Conservation (phyloP, 2,888 invertebrate genomes). For the Marronus borbonicus region DNA sequence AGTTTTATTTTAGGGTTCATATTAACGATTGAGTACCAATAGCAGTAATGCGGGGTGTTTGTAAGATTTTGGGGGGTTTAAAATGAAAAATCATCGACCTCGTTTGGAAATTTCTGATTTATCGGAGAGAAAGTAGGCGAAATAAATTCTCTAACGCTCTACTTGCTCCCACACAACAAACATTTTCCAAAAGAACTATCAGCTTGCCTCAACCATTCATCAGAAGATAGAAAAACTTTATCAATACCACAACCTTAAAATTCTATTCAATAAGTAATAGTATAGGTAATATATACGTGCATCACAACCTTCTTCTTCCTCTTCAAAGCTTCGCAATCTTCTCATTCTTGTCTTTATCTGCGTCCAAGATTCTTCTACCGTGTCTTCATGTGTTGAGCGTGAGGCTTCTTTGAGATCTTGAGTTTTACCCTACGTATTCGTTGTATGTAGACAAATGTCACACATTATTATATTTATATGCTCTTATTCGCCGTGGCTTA, state of each 20-base stretch:
- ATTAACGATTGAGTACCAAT: too few relatives aligned
- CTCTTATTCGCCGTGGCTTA: neutral
- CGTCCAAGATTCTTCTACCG: neutral
- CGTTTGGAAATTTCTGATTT: too few relatives aligned
- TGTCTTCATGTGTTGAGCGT: conserved; percentile 13
- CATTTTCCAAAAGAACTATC: neutral
- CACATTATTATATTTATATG: neutral
- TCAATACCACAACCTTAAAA: conserved; percentile 35
- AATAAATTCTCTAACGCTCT: neutral
- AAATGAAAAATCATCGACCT: too few relatives aligned
- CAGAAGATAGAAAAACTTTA: neutral
- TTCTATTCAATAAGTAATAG: conserved; percentile 4
- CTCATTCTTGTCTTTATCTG: neutral
- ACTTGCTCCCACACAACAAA: neutral
- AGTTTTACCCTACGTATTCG: conserved; percentile 25
- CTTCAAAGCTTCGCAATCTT: neutral
- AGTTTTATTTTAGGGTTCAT: too few relatives aligned
- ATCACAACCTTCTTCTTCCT: conserved; percentile 32
- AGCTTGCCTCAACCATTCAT: neutral
- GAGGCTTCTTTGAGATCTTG: conserved; percentile 28
- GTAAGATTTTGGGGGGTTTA: too few relatives aligned
- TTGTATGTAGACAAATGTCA: conserved; percentile 15
- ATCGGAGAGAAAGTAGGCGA: too few relatives aligned
- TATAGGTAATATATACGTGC: conserved; percentile 23
- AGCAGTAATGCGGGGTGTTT: too few relatives aligned